phyloP scores from a whole-genome alignment of 2,888 invertebrate species.

The Pristionchus maxplancki region DNA sequence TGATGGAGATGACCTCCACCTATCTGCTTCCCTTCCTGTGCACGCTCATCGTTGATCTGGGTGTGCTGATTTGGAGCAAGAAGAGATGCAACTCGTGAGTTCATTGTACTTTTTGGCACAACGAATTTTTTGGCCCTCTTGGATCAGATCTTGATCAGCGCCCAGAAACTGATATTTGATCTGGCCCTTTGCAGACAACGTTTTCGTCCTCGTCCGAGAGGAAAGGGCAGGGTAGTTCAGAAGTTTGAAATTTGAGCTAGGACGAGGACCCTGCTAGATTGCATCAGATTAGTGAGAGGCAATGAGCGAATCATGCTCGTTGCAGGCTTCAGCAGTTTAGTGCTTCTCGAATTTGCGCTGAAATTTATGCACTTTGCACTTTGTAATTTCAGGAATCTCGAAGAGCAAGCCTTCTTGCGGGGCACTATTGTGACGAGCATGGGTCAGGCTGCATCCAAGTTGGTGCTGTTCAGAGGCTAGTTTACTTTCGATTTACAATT shows the following conservation, averaged over 20 bases:
- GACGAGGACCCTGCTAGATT: too few species aligned
- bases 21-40: conserved; percentile 69
- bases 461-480: conserved; percentile 27
- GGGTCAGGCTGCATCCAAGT: neutral
- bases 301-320: neutral
- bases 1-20: conserved; percentile 67
- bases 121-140: too few species aligned
- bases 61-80: conserved; percentile 62
- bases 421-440: neutral
- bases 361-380: neutral
- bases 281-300: too few species aligned
- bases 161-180: too few species aligned
- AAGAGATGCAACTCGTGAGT: neutral
- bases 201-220: too few species aligned
- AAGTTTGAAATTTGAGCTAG: too few species aligned
- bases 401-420: neutral
- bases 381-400: neutral
- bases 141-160: too few species aligned
- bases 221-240: too few species aligned
- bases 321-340: neutral
- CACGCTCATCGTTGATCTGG: conserved; percentile 70
- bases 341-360: neutral
- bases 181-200: too few species aligned
- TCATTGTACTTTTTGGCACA: too few species aligned
- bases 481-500: neutral